Evolutionary conservation across 2,113 vertebrate genomes (phyloP).

Genomic region (Pelecanus crispus): DNA sequence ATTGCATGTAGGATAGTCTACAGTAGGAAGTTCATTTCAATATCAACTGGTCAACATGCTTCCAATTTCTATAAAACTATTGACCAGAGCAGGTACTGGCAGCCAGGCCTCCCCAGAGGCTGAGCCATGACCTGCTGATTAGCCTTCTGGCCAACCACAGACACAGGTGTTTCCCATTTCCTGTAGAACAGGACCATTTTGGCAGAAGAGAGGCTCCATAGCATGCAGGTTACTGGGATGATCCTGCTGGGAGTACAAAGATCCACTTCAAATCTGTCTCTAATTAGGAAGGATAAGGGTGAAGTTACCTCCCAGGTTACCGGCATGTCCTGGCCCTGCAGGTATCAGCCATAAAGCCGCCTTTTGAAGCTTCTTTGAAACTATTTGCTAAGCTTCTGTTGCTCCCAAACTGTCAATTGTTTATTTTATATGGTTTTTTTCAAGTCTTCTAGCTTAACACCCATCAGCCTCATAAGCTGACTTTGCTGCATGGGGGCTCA

Average conservation of each 20-base stretch:
- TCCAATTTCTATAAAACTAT: neutral
- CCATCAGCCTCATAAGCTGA: neutral
- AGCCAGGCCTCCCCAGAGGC: neutral
- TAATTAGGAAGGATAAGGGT: neutral
- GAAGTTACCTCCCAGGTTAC: neutral
- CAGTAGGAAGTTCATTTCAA: neutral
- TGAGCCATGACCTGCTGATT: neutral
- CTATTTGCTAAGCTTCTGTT: neutral
- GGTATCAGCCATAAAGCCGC: fast-evolving
- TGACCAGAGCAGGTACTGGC: neutral
- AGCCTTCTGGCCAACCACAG: neutral
- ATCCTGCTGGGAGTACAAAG: neutral
- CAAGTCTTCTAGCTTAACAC: neutral
- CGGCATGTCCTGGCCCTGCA: neutral
- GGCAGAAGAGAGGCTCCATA: neutral
- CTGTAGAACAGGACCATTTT: neutral
- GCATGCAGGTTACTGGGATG: neutral
- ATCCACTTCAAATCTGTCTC: neutral
- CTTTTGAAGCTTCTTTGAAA: neutral
- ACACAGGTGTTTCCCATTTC: neutral
- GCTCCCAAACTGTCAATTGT: neutral
- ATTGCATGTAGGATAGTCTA: neutral
- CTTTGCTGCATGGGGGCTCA: neutral
- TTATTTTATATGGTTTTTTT: fast-evolving
- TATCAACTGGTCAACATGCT: neutral